Conservation (phyloP, 1,140 invertebrate genomes). For the Lasioglossum albipes region DNA sequence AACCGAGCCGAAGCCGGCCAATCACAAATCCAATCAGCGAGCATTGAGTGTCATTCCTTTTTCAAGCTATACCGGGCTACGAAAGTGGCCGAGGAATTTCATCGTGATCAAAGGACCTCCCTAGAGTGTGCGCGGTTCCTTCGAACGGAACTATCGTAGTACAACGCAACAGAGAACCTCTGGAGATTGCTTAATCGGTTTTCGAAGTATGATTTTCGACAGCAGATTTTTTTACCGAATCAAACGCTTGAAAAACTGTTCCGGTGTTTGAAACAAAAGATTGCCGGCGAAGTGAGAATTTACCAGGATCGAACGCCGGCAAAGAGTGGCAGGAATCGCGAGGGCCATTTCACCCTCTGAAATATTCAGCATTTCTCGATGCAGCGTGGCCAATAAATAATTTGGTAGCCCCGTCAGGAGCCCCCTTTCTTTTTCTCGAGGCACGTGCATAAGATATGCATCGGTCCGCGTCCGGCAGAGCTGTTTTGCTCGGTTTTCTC, state of each 20-base stretch:
- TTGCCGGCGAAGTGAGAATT: too few relatives aligned
- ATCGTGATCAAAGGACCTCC: constrained; percentile 21
- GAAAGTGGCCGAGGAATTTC: constrained; percentile 26
- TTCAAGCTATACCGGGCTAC: not conserved
- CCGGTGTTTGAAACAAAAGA: too few relatives aligned
- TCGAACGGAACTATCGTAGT: not conserved
- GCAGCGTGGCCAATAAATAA: constrained; percentile 41
- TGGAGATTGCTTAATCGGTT: constrained; percentile 36
- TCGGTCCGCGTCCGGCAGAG: constrained; percentile 9
- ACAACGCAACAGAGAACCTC: not conserved
- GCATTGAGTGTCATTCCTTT: constrained; percentile 10
- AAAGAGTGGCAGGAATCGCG: constrained; percentile 18
- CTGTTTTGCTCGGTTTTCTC: constrained; percentile 48
- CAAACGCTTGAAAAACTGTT: too few relatives aligned
- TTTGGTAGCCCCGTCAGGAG: constrained; percentile 24
- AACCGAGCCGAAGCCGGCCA: not conserved
- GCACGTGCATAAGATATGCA: constrained; percentile 43
- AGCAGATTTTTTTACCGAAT: too few relatives aligned
- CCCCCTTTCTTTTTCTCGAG: constrained; percentile 17
- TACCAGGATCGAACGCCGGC: too few relatives aligned
- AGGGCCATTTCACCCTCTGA: constrained; percentile 20
- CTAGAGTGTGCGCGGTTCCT: not conserved
- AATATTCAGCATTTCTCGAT: constrained; percentile 42
- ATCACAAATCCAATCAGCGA: constrained; percentile 32
- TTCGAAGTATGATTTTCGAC: not conserved